These are phyloP conservation scores for Brenthis ino DNA, from an alignment of 2,888 invertebrate genomes.

Conservation along the genomic window DNA sequence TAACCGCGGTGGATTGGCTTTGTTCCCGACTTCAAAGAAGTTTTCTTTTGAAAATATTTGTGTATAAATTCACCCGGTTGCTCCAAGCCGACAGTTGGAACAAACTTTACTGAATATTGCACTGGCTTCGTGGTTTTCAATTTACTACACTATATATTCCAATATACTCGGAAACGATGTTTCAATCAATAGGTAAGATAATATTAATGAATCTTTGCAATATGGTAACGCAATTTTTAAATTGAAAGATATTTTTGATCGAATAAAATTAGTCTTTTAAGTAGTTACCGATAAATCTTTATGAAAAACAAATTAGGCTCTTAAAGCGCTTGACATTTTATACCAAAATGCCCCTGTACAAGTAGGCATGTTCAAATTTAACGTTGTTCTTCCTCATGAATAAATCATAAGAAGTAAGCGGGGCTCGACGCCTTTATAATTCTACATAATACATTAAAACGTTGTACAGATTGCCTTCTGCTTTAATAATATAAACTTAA, in stretches of 20 bases:
- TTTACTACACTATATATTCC: conserved; percentile 29
- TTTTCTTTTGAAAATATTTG: conserved; percentile 74
- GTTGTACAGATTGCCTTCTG: conserved; percentile 78
- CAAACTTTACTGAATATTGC: conserved; percentile 53
- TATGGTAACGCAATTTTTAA: conserved; percentile 19
- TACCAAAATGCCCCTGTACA: conserved; percentile 60
- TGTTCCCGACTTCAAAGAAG: conserved; percentile 80
- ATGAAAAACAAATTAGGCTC: conserved; percentile 70
- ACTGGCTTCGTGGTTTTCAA: conserved; percentile 44
- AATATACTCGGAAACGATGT: conserved; percentile 1
- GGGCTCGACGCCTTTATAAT: conserved; percentile 77
- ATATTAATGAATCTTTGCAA: conserved; percentile 1
- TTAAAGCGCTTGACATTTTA: conserved; percentile 67
- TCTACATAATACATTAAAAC: conserved; percentile 82
- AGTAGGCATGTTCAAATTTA: conserved; percentile 77
- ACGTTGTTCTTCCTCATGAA: conserved; percentile 76
- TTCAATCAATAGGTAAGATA: conserved; percentile 1
- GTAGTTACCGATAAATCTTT: conserved; percentile 53
- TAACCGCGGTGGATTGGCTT: conserved; percentile 80
- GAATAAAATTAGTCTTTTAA: conserved; percentile 40
- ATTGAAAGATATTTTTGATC: conserved; percentile 31
- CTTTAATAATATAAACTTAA: conserved; percentile 77
- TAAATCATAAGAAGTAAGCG: conserved; percentile 80
- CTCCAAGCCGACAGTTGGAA: conserved; percentile 46
- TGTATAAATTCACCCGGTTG: conserved; percentile 64